A percentile compares a stretch with the other conserved stretches of the same genome.
Evolutionary conservation across 2,113 vertebrate species (phyloP).

Genomic region (Nothocercus julius): DNA sequence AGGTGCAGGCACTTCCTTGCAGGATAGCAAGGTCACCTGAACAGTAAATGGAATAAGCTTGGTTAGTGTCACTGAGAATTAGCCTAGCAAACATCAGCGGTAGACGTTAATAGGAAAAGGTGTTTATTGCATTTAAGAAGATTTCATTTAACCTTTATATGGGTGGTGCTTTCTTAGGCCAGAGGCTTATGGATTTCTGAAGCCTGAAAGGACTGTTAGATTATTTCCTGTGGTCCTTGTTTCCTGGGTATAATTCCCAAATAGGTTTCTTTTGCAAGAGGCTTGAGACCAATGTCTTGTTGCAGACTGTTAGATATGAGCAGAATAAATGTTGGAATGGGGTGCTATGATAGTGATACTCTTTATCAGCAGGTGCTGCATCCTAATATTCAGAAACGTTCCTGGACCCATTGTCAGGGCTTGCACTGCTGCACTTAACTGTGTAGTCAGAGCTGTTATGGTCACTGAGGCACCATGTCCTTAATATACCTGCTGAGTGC

Average conservation of each 20-base stretch:
- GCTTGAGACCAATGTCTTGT: background rate
- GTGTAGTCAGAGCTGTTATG: background rate
- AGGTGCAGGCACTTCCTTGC: background rate
- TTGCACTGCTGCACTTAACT: background rate
- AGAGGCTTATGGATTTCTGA: background rate
- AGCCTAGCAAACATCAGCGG: background rate
- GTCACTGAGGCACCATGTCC: background rate
- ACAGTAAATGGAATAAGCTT: background rate
- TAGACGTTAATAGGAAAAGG: background rate
- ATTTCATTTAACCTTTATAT: background rate
- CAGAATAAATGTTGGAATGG: background rate
- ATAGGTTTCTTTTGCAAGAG: background rate
- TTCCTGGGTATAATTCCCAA: background rate
- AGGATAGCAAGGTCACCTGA: background rate
- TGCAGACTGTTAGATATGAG: background rate
- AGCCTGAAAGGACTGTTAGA: background rate
- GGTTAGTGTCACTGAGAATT: background rate
- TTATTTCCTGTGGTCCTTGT: background rate
- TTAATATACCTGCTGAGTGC: no score
- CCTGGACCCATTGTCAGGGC: background rate
- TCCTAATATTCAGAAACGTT: background rate
- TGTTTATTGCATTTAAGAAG: background rate
- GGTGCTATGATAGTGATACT: background rate
- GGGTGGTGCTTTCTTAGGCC: background rate
- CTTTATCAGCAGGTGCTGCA: rapidly evolving